Base-by-base conservation (phyloP, 1,140 invertebrate genomes). In the Gryon sp. region DNA sequence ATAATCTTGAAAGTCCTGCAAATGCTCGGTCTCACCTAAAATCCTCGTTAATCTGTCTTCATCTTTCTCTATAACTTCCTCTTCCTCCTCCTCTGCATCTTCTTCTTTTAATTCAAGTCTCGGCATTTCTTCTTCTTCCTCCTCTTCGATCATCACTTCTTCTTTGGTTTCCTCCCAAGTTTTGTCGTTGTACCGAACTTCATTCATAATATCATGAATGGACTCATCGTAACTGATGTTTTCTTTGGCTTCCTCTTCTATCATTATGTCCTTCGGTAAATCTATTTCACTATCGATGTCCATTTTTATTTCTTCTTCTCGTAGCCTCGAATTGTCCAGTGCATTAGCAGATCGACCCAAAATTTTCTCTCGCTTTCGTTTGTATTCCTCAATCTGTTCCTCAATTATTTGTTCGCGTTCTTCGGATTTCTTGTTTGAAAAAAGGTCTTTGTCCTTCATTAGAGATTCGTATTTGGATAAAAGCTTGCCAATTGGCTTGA, bases 381-480 rank as follows among this genome's bases (percentile, higher is more conserved):
- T 88, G 38, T 89, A 89, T 41, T 88, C 81, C 48, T 89, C 87
- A 11, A 89, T 89, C 80, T 89, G 86, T 36, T 88, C 80, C 16
- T 88, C 87, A 15, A 89, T 89, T 57, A 82, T 85, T 14, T 80
- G 75, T 11, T 77, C 78, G 0, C 72, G 83, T 43, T 84, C 83
- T 32, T 55, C 84, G 40, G 15, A 77, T 70, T 48, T 84, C 18
- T 80, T 69, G 8, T 84, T 78, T 1, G 69, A 30, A 43, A 76
- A 79, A 7, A 80, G 69, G 52, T 88, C 83, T 41, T 80, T 82
- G 5, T 83, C 82, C 46, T 80, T 85, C 41, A 66, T 65, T 4
- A 82, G 20, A 1, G 76, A 73, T 34, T 85, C 81, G 5, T 83
- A 80, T 18, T 80, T 81, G 22, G 82, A 84, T 3, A 84, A 57